These are phyloP conservation scores for Lepeophtheirus salmonis DNA, from an alignment of 1,140 invertebrate genomes.

Conservation along the genomic window DNA sequence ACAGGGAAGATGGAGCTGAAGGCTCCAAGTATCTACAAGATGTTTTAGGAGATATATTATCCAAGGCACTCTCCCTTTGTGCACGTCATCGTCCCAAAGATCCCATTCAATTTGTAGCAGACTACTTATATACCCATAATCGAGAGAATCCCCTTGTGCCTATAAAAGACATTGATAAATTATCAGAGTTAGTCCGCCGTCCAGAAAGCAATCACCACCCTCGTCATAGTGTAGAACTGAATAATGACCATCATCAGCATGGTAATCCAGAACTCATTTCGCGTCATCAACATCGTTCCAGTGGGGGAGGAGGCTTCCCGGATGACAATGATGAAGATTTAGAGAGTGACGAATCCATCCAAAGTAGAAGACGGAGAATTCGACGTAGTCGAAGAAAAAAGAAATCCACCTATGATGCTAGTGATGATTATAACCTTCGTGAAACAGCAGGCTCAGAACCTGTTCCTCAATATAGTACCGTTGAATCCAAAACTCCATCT, in stretches of 20 bases:
- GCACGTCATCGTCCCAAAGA: neutral
- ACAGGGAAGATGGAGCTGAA: neutral
- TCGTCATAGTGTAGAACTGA: too few species aligned
- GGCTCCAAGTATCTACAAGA: conserved; percentile 11
- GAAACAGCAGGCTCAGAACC: neutral
- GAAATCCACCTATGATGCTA: neutral
- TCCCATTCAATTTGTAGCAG: conserved; percentile 12
- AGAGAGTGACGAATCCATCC: neutral
- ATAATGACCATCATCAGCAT: too few species aligned
- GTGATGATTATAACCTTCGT: neutral
- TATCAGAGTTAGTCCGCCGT: neutral
- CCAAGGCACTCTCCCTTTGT: neutral
- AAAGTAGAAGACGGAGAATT: neutral
- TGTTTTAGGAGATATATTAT: conserved; percentile 3
- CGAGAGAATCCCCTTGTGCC: neutral
- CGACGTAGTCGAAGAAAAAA: neutral
- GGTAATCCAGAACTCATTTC: too few species aligned
- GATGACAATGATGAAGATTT: too few species aligned
- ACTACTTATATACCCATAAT: conserved; percentile 7
- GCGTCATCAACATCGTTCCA: too few species aligned
- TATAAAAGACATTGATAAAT: neutral
- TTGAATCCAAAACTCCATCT: too few species aligned
- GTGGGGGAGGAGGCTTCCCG: too few species aligned
- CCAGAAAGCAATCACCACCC: neutral
- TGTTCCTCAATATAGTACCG: neutral